phyloP scores from a whole-genome alignment of 1,140 invertebrate genomes.

The Diorhabda elongata region DNA sequence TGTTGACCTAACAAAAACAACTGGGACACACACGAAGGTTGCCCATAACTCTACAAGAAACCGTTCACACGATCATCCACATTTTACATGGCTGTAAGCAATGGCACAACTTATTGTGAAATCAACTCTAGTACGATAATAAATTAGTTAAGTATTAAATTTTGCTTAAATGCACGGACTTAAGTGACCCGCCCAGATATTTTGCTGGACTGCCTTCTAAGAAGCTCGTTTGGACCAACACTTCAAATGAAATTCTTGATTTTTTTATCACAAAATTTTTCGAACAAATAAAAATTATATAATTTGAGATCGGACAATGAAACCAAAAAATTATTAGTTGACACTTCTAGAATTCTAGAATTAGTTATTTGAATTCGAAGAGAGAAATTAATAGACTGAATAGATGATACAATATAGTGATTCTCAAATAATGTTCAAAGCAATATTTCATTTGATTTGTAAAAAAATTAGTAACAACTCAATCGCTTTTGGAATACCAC shows the following conservation, averaged over 20 bases:
- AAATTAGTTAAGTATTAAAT: conserved; percentile 34
- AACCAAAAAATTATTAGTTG: too few species aligned
- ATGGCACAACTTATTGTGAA: conserved; percentile 26
- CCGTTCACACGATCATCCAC: conserved; percentile 33
- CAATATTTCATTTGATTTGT: too few species aligned
- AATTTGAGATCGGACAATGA: too few species aligned
- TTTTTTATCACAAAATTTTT: not conserved
- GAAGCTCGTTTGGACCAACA: not conserved
- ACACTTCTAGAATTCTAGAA: too few species aligned
- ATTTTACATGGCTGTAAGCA: conserved; percentile 20
- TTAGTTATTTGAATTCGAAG: too few species aligned
- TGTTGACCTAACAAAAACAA: not conserved
- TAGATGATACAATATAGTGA: too few species aligned
- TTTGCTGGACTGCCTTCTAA: conserved; percentile 16
- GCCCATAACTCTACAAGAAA: conserved; percentile 7
- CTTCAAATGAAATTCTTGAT: not conserved
- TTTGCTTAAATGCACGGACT: conserved; percentile 22
- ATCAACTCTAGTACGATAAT: conserved; percentile 30
- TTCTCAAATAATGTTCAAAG: too few species aligned
- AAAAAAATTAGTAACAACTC: too few species aligned
- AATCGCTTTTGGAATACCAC: too few species aligned
- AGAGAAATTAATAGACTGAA: too few species aligned
- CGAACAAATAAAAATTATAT: too few species aligned
- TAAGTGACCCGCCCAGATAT: conserved; percentile 29
- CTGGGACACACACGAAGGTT: conserved; percentile 13